These are phyloP conservation scores for Eleginops maclovinus DNA, from an alignment of 2,113 vertebrate species.

Conservation along the genomic window DNA sequence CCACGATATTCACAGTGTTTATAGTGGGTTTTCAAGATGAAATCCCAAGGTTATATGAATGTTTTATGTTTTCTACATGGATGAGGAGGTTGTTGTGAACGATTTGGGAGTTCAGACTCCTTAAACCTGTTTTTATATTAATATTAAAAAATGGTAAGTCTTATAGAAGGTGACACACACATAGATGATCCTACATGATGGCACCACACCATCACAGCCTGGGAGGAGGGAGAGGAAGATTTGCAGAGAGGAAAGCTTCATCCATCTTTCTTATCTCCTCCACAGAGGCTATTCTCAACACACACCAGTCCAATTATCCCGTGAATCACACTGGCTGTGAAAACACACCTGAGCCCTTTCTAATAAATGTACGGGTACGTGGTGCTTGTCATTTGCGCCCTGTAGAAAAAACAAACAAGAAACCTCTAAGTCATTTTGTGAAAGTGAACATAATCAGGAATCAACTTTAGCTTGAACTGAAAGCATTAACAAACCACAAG, in stretches of 20 bases:
- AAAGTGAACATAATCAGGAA: not conserved
- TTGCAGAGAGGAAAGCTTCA: not conserved
- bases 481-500: not conserved
- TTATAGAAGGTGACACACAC: not conserved
- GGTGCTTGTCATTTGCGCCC: not conserved
- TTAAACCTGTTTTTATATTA: too few species aligned
- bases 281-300: slow-evolving; percentile 29
- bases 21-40: not conserved
- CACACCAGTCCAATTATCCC: slow-evolving; percentile 36
- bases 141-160: too few species aligned
- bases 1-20: not conserved
- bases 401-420: not conserved
- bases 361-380: slow-evolving; percentile 26
- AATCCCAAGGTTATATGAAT: not conserved
- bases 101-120: not conserved
- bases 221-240: not conserved
- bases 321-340: slow-evolving; percentile 46
- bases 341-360: slow-evolving; percentile 32
- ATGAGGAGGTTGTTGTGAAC: not conserved
- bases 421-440: not conserved
- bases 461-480: not conserved
- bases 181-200: not conserved
- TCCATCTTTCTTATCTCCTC: slow-evolving; percentile 48
- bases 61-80: not conserved
- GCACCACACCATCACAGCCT: not conserved